Base-by-base conservation (phyloP, 2,113 vertebrate species). In the Ailurus styani region DNA sequence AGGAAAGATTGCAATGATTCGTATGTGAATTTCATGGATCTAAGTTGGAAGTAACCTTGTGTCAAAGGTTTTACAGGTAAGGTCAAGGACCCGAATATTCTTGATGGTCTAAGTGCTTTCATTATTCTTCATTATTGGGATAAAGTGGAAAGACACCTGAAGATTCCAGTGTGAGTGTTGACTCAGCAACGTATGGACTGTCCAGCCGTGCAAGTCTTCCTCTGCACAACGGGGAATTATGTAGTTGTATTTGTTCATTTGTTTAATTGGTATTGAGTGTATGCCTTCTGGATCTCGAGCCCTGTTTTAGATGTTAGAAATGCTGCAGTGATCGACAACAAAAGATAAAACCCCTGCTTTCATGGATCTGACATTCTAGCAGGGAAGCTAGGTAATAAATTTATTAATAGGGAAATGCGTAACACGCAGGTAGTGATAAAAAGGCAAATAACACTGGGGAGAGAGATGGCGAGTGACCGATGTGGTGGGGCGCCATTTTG, bases 401-500 rank as follows among this genome's bases (percentile, higher is more conserved):
- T 21, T 31, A 40, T 45, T 34, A 91, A 45, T 66, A 54, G 54
- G 37, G 31, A 42, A 66, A n/a, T 17, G n/a, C 2, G 5, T 66
- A 52, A 42, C 13, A n/a, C 1, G 1, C 20, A 66, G 20, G 20
- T 17, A 13, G 55, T 34, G 34, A 5, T 40, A 68, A 45, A 57
- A 91, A 37, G 27, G 37, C 73, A 84, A 62, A 42, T 29, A 68
- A 11, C 14, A 18, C 25, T 31, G 17, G 40, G 8, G 45, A 70
- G n/a, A 54, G 20, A 10, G 14, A 34, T 12, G 66, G 29, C 34
- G 4, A 23, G 5, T 11, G 37, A 29, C 7, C 5, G 1, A 12
- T 0, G 0, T 18, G 18, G 2, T 77, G 3, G 4, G 15, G 20
- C 6, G 2, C 5, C 45, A 45, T 50, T 87, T 62, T 14, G 15